phyloP scores from a whole-genome alignment of 2,888 invertebrate species.

The Hybos culiciformis region DNA sequence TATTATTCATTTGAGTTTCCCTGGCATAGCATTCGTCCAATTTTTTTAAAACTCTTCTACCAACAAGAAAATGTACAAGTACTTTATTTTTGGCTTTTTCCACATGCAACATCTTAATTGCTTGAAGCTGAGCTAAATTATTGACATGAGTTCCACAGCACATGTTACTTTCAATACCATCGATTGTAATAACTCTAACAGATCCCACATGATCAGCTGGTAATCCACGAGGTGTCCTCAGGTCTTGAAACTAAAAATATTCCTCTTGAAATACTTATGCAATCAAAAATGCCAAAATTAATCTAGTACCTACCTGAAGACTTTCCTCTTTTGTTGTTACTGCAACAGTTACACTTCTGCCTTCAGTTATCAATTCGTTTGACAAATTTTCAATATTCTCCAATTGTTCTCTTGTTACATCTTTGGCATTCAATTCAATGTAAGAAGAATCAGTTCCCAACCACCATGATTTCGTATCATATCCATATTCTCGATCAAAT shows the following conservation, averaged over 20 bases:
- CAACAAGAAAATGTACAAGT: constrained; percentile 56
- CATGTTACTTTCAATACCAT: constrained; percentile 63
- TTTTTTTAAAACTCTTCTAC: constrained; percentile 49
- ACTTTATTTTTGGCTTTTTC: constrained; percentile 61
- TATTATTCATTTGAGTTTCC: constrained; percentile 50
- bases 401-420: constrained; percentile 41
- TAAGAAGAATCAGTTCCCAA: constrained; percentile 59
- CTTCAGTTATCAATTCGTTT: constrained; percentile 53
- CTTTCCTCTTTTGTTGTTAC: constrained; percentile 50
- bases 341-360: constrained; percentile 40
- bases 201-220: constrained; percentile 67
- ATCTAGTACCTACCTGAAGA: constrained; percentile 23
- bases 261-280: neutral
- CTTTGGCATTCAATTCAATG: constrained; percentile 50
- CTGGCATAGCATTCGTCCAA: constrained; percentile 47
- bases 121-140: constrained; percentile 55
- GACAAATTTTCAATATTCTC: constrained; percentile 44
- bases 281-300: neutral
- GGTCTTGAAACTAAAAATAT: constrained; percentile 20
- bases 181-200: constrained; percentile 63
- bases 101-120: constrained; percentile 48
- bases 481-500: constrained; percentile 51
- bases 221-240: constrained; percentile 43
- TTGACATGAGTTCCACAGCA: constrained; percentile 82
- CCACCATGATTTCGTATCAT: constrained; percentile 70